Base-by-base conservation (phyloP, 2,888 invertebrate genomes). In the Ochropleura plecta region DNA sequence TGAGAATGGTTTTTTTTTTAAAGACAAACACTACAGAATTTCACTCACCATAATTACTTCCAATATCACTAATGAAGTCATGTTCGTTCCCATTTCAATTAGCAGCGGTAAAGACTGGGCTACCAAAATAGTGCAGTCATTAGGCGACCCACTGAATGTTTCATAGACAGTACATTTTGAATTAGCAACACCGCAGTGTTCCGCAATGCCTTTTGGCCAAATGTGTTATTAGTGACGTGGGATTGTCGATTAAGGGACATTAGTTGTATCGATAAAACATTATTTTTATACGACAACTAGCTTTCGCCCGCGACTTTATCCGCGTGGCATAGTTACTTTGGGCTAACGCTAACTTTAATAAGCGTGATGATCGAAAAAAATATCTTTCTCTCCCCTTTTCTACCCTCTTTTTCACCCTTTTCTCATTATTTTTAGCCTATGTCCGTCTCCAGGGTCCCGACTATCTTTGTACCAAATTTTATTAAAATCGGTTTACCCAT, bases 121-220 rank as follows among this genome's bases (percentile, higher is more conserved):
- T 20, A n/a, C 76, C 74, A 75, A 89, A 90, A 89, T 88, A 88
- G 88, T 87, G 81, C 79, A 83, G 79, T 88, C 90, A 91, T 91
- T 92, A 90, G 86, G 76, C 64, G 74, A 81, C 70, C 82, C 78
- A 85, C 89, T 93, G 87, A 90, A 93, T 94, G 91, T 90, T 93
- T 93, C 89, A 93, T 93, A 86, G 86, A 88, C 85, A 88, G 92
- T 93, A 93, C 73, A 94, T 94, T 94, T 91, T 82, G 86, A 93
- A 94, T 94, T 94, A 92, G 90, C 91, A 88, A 89, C 89, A 84
- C 80, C 81, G 90, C 90, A 89, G 86, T 88, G 85, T 86, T 88
- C 91, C 89, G 93, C 92, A 93, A 89, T 91, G 91, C 87, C 88
- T 91, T 86, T 91, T 91, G 90, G 91, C 87, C 86, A 89, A 87